phyloP scores from a whole-genome alignment of 2,113 vertebrate species.

The Oophaga pumilio region DNA sequence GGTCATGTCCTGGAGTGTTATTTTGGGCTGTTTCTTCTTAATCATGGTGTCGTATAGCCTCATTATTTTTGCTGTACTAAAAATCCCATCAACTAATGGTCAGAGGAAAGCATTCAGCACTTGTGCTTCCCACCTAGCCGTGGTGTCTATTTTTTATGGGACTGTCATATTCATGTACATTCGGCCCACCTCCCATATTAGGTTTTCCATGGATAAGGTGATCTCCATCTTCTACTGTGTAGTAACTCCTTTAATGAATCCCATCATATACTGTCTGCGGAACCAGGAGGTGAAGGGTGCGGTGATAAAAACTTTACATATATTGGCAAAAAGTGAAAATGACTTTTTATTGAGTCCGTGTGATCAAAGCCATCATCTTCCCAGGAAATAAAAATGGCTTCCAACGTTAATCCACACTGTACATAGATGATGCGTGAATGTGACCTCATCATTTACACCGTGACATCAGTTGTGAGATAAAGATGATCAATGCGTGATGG shows the following conservation, averaged over 20 bases:
- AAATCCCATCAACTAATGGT: conserved; percentile 36
- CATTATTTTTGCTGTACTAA: conserved; percentile 36
- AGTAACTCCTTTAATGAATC: conserved; percentile 48
- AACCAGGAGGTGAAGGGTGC: conserved; percentile 59
- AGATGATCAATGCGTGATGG: no score
- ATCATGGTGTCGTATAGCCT: conserved; percentile 44
- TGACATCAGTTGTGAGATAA: no score
- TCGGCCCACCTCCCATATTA: conserved; percentile 35
- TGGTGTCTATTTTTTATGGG: conserved; percentile 49
- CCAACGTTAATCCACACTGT: background rate
- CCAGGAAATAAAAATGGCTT: background rate
- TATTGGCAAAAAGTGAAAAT: background rate
- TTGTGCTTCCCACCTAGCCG: conserved; percentile 43
- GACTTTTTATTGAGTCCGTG: background rate
- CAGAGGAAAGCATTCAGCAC: conserved; percentile 46
- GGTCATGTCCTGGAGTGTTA: conserved; percentile 53
- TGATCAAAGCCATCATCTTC: background rate
- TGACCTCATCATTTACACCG: no score
- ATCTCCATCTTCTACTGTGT: conserved; percentile 46
- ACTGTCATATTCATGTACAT: conserved; percentile 49
- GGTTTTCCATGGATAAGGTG: conserved; percentile 29
- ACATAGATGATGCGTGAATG: no score
- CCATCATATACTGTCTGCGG: conserved; percentile 45
- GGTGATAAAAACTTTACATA: conserved; percentile 44
- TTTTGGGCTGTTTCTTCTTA: conserved; percentile 38